Evolutionary conservation across 2,888 invertebrate genomes (phyloP).

Genomic region (Panopea generosa): DNA sequence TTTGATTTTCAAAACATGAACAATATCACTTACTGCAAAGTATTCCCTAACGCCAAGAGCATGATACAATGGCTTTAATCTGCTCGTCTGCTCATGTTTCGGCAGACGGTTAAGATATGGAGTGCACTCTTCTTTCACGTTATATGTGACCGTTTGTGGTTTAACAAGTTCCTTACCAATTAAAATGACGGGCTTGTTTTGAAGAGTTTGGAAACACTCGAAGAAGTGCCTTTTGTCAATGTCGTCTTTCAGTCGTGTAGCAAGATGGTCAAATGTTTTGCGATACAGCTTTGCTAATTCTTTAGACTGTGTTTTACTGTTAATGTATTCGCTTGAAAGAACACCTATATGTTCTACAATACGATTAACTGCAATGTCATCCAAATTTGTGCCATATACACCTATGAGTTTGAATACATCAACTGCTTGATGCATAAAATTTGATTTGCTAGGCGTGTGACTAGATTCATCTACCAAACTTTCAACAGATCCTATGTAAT

Average conservation of each 20-base stretch:
- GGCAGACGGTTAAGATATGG: slow-evolving; percentile 45
- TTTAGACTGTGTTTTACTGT: not conserved
- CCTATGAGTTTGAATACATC: not conserved
- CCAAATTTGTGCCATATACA: not conserved
- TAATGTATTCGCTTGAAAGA: slow-evolving; percentile 10
- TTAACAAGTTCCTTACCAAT: slow-evolving; percentile 24
- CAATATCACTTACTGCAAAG: slow-evolving; percentile 29
- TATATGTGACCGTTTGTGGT: slow-evolving; percentile 30
- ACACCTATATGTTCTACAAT: slow-evolving; percentile 17
- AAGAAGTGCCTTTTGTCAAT: not conserved
- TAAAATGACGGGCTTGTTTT: slow-evolving; percentile 24
- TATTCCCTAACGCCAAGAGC: slow-evolving; percentile 39
- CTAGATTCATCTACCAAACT: slow-evolving; percentile 27
- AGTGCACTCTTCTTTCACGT: slow-evolving; percentile 18
- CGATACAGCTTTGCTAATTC: slow-evolving; percentile 9
- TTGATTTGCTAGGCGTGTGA: too few relatives aligned
- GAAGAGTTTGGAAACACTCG: too few relatives aligned
- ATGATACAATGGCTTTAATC: slow-evolving; percentile 2
- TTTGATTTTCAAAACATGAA: slow-evolving; percentile 21
- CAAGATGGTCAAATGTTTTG: not conserved
- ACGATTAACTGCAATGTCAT: not conserved
- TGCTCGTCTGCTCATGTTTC: not conserved
- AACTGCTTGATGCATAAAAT: too few relatives aligned
- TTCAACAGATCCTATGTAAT: slow-evolving; percentile 27
- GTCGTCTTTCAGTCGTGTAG: not conserved